Percentiles rank a stretch among this genome's conserved stretches.
Conservation (phyloP, 2,797 vertebrate genomes). For the Triplophysa bombifrons region DNA sequence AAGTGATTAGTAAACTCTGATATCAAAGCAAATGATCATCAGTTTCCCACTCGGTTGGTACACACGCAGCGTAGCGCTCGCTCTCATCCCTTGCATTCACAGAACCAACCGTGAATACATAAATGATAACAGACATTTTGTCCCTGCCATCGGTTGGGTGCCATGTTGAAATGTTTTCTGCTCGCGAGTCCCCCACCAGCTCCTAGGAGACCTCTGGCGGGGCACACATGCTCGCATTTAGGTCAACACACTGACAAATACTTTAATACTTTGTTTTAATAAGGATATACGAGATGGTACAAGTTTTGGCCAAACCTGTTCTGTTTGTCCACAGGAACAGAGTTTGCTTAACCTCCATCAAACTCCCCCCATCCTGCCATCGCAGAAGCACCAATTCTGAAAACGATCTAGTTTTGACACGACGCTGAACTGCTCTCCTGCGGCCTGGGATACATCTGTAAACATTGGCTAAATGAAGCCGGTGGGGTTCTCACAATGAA, state of each 20-base stretch:
- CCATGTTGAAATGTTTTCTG: slow-evolving; percentile 52
- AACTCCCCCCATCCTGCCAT: slow-evolving; percentile 13
- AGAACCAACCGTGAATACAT: slow-evolving; percentile 41
- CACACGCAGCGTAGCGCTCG: slow-evolving; percentile 22
- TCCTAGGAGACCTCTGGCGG: slow-evolving; percentile 48
- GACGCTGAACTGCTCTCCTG: slow-evolving; percentile 43
- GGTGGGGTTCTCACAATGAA: slow-evolving; percentile 58
- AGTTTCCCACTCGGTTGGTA: slow-evolving; percentile 30
- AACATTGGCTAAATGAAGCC: slow-evolving; percentile 57
- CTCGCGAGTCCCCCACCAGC: slow-evolving; percentile 31
- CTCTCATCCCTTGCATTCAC: slow-evolving; percentile 33
- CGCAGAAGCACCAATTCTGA: slow-evolving; percentile 48
- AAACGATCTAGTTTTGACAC: slow-evolving; percentile 57
- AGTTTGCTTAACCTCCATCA: slow-evolving; percentile 57
- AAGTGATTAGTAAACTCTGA: slow-evolving; percentile 24
- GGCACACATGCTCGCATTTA: slow-evolving; percentile 63
- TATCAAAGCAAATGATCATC: slow-evolving; percentile 45
- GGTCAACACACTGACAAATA: slow-evolving; percentile 63
- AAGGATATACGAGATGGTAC: slow-evolving; percentile 61
- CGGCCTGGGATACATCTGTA: slow-evolving; percentile 63
- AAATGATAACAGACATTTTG: slow-evolving; percentile 47
- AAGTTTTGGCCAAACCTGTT: slow-evolving; percentile 59
- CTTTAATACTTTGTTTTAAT: slow-evolving; percentile 66
- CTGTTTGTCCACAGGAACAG: slow-evolving; percentile 62
- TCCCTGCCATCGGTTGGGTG: slow-evolving; percentile 46